Evolutionary conservation across 64 coral and sea anemone genomes (phyloP), one percentile per base, ranked within the genome.

Genomic region (Catalaphyllia jardinei): DNA sequence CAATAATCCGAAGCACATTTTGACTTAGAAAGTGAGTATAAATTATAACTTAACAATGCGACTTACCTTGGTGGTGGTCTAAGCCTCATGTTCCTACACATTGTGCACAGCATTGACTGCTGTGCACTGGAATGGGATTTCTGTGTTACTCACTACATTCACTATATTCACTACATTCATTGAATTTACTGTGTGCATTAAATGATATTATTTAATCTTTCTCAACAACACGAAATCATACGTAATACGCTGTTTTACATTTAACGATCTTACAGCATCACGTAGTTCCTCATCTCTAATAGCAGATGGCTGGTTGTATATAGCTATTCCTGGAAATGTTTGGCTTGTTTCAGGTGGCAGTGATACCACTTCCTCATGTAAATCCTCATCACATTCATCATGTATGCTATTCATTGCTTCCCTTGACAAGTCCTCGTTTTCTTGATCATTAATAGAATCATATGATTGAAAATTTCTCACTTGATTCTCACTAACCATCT

Each of bases 381-480:
- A 5, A 78, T 92, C 51, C 25, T 92, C 74, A 87, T 77, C 74
- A 67, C 67, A 92, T 83, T 50, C 73, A 65, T 92, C 60, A 77
- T 77, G 33, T 35, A 49, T 51, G 52, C 86, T 15, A 86, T 77
- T 82, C 77, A n/a, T 28, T 24, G 84, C 13, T 76, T 92, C 71
- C 75, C 46, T 10, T 6, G 77, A 10, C 33, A 92, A 35, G 28
- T 92, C 89, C 33, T 71, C 89, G 86, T 92, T 92, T 77, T 87
- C 82, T 85, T 92, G 90, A 24, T 92, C 83, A 92, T 87, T 87
- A 6, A 92, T 42, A 67, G 60, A 1, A 92, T 87, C 88, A 90
- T 29, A 80, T 55, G 77, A 90, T 49, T 81, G 88, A 67, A 79
- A 4, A 22, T 52, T n/a, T 39, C 75, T 49, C 22, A 52, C 10